Evolutionary conservation across 2,113 vertebrate genomes (phyloP).

Genomic region (Ophiodon elongatus): DNA sequence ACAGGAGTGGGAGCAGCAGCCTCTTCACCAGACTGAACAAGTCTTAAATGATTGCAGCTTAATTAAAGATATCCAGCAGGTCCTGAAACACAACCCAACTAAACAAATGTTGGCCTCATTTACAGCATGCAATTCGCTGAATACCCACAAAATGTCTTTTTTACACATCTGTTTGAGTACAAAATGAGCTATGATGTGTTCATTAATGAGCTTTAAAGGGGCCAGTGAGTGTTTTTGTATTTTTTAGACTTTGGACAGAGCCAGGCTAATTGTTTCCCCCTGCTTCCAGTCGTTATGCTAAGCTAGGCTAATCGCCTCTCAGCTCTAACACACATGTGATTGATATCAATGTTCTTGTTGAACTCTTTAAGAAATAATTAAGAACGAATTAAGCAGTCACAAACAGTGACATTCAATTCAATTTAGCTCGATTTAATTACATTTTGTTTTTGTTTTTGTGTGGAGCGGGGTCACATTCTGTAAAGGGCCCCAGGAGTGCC

Average conservation of each 20-base stretch:
- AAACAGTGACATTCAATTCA: background rate
- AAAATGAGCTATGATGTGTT: background rate
- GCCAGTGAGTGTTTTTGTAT: background rate
- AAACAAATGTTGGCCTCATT: background rate
- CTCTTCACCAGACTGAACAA: background rate
- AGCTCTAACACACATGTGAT: background rate
- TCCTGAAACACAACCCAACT: background rate
- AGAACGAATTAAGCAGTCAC: background rate
- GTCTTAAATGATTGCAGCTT: background rate
- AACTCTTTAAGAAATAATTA: background rate
- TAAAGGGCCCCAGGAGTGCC: background rate
- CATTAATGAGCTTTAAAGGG: background rate
- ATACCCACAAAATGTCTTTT: background rate
- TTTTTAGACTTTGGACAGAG: background rate
- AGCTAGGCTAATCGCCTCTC: background rate
- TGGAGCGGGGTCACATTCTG: slow-evolving; percentile 3
- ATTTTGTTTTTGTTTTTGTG: background rate
- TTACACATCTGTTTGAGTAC: background rate
- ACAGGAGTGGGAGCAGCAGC: background rate
- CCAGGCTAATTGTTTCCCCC: background rate
- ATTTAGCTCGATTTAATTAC: background rate
- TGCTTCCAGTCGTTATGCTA: background rate
- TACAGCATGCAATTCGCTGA: background rate
- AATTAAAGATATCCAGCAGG: background rate
- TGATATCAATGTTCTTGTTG: background rate